Conservation (phyloP, 2,797 vertebrate genomes). For the Tolypeutes matacus region DNA sequence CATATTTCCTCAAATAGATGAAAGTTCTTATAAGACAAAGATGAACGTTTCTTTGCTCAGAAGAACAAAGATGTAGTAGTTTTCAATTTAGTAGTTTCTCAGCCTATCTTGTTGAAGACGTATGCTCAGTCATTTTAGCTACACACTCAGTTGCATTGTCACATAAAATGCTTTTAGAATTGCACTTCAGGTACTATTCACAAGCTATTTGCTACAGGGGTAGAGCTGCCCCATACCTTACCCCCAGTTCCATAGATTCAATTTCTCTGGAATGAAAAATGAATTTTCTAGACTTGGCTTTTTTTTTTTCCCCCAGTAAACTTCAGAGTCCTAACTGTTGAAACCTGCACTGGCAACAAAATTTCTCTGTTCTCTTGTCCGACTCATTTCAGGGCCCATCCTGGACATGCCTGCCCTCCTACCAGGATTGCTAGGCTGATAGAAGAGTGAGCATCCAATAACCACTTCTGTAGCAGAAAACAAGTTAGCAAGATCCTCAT, state of each 20-base stretch:
- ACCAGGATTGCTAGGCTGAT: neutral
- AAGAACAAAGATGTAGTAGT: neutral
- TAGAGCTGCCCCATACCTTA: neutral
- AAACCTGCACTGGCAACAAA: neutral
- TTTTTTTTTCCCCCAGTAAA: neutral
- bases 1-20: neutral
- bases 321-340: neutral
- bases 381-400: neutral
- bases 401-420: neutral
- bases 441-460: neutral
- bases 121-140: neutral
- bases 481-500: neutral
- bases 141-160: neutral
- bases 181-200: neutral
- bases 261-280: slow-evolving; percentile 29
- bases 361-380: neutral
- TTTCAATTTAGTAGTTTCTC: neutral
- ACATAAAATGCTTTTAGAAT: neutral
- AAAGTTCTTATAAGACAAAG: neutral
- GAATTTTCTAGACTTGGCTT: slow-evolving; percentile 5
- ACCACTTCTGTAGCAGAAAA: neutral
- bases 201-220: neutral
- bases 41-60: neutral
- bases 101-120: neutral
- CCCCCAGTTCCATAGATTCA: neutral